These are phyloP conservation scores for Mohoua ochrocephala DNA, from an alignment of 2,113 vertebrate species.

Conservation along the genomic window DNA sequence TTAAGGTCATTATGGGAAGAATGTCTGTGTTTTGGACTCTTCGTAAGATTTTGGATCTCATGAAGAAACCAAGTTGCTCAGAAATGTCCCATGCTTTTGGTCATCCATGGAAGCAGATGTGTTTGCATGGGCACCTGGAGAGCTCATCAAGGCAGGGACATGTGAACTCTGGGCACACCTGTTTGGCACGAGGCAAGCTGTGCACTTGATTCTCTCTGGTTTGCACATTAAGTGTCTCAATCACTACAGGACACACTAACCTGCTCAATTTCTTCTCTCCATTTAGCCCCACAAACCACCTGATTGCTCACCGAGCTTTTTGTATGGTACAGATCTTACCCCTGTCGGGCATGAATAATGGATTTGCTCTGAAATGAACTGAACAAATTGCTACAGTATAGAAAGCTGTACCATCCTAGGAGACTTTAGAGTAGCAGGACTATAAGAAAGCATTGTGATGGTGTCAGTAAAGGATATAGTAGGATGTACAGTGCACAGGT, in stretches of 20 bases:
- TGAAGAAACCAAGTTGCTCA: background rate
- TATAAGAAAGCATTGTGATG: background rate
- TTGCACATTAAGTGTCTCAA: background rate
- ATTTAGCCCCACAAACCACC: background rate
- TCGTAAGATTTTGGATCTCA: fast-evolving
- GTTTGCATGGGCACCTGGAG: background rate
- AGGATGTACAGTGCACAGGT: background rate
- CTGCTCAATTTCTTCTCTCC: background rate
- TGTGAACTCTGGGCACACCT: background rate
- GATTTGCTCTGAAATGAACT: background rate
- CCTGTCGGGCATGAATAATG: background rate
- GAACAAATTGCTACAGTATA: background rate
- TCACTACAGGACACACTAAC: background rate
- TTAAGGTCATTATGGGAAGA: background rate
- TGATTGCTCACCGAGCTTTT: background rate
- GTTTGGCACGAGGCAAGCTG: background rate
- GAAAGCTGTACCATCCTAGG: background rate
- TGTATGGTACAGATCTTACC: background rate
- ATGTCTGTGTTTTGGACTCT: background rate
- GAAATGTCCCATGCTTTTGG: background rate
- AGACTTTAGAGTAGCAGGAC: background rate
- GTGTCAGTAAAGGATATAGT: background rate
- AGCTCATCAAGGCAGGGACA: background rate
- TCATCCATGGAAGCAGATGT: background rate
- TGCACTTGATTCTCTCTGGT: background rate